These are phyloP conservation scores for Aquatica leii DNA, from an alignment of 2,888 invertebrate genomes.

Conservation along the genomic window DNA sequence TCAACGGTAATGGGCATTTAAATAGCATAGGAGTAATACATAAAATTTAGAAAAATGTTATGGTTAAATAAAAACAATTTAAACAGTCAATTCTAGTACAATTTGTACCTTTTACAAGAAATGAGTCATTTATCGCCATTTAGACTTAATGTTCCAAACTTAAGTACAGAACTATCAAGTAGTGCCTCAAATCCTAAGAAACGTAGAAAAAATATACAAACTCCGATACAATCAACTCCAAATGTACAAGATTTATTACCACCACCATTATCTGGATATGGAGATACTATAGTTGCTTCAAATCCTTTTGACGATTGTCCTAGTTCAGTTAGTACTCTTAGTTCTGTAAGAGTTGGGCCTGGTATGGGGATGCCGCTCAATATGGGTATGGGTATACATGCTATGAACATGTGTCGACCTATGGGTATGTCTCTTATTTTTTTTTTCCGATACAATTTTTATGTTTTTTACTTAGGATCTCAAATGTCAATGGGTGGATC, in stretches of 20 bases:
- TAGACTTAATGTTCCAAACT: slow-evolving; percentile 58
- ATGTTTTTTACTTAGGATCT: slow-evolving; percentile 29
- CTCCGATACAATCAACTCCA: slow-evolving; percentile 72
- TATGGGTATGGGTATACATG: slow-evolving; percentile 69
- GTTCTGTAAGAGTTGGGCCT: slow-evolving; percentile 52
- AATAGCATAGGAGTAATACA: background rate
- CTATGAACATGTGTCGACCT: slow-evolving; percentile 68
- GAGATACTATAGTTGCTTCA: slow-evolving; percentile 92
- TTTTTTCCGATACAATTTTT: background rate
- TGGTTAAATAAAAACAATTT: slow-evolving; percentile 40
- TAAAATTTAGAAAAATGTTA: slow-evolving; percentile 4
- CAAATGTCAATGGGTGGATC: slow-evolving; percentile 54
- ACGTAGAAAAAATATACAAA: slow-evolving; percentile 78
- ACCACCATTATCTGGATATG: slow-evolving; percentile 88
- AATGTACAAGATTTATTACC: slow-evolving; percentile 83
- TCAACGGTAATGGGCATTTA: too few species aligned
- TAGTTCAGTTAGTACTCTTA: slow-evolving; percentile 59
- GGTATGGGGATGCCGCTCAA: slow-evolving; percentile 57
- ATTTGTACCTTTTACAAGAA: slow-evolving; percentile 29
- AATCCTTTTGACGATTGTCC: slow-evolving; percentile 95
- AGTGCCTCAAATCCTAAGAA: slow-evolving; percentile 88
- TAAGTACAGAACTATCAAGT: slow-evolving; percentile 63
- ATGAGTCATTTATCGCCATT: slow-evolving; percentile 61
- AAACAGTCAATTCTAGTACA: slow-evolving; percentile 21
- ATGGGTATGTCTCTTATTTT: slow-evolving; percentile 59